Conservation (phyloP, 1,140 invertebrate species). For the Bursaphelenchus mucronatus region DNA sequence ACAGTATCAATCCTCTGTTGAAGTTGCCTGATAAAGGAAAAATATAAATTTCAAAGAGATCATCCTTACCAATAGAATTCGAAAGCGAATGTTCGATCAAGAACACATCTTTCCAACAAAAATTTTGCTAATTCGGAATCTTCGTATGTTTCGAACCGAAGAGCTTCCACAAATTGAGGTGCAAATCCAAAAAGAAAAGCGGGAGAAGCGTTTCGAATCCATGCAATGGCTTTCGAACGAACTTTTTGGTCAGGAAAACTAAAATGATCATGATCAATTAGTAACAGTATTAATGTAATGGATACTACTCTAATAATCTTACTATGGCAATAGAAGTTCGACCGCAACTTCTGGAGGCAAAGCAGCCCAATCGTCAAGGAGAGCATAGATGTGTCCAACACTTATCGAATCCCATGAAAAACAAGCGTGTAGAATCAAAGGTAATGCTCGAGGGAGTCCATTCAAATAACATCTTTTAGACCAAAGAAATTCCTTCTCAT, state of each 20-base stretch:
- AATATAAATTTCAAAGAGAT: not conserved
- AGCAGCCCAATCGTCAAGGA: conserved; percentile 34
- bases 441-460: conserved; percentile 40
- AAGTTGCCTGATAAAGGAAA: conserved; percentile 40
- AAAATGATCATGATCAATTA: conserved; percentile 27
- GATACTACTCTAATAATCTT: conserved; percentile 15
- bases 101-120: conserved; percentile 26
- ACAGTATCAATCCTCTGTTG: conserved; percentile 33
- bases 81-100: conserved; percentile 42
- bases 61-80: conserved; percentile 42
- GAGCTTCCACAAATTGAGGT: conserved; percentile 43
- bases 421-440: conserved; percentile 41
- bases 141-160: conserved; percentile 43
- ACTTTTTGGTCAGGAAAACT: conserved; percentile 41
- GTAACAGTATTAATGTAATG: conserved; percentile 11
- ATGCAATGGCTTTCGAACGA: conserved; percentile 39
- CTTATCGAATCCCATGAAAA: conserved; percentile 40
- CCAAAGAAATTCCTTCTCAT: conserved; percentile 45
- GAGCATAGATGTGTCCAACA: conserved; percentile 40
- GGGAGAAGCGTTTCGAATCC: conserved; percentile 27
- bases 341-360: conserved; percentile 35
- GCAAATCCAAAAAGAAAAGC: conserved; percentile 41
- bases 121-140: conserved; percentile 44
- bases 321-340: conserved; percentile 44
- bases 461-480: conserved; percentile 37